phyloP scores from a whole-genome alignment of 2,797 vertebrate species.

The Gymnocypris eckloni region DNA sequence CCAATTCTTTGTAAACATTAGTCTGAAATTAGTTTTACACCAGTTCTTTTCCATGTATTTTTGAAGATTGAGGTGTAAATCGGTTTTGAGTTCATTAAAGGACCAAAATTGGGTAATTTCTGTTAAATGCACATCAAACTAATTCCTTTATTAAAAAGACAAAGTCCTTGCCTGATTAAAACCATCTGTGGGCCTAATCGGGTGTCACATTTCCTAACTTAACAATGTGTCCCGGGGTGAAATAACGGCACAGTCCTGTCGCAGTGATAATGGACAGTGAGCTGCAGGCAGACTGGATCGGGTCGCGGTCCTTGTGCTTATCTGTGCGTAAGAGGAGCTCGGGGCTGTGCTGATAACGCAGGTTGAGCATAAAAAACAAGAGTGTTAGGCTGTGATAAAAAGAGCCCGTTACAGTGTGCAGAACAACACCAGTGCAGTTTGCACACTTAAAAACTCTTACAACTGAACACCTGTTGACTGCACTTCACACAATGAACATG shows the following conservation, averaged over 20 bases:
- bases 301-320: constrained; percentile 25
- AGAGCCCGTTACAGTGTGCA: constrained; percentile 66
- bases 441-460: background rate
- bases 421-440: background rate
- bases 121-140: background rate
- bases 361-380: constrained; percentile 64
- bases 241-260: constrained; percentile 21
- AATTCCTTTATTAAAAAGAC: background rate
- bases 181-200: constrained; percentile 6
- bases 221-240: constrained; percentile 13
- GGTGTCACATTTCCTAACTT: background rate
- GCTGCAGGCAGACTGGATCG: constrained; percentile 21
- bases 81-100: background rate
- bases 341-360: constrained; percentile 68
- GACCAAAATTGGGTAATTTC: background rate
- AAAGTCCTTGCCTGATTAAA: background rate
- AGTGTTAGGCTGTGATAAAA: constrained; percentile 74
- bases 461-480: background rate
- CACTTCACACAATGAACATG: background rate
- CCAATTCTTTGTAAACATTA: too few relatives aligned
- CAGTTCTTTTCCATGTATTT: background rate
- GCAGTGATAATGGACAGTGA: constrained; percentile 18
- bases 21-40: background rate
- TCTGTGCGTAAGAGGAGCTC: constrained; percentile 37
- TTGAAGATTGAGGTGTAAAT: background rate